Evolutionary conservation across 1,140 invertebrate species (phyloP), one percentile per base, ranked within the genome.

Genomic region (Drosophila nebulosa): DNA sequence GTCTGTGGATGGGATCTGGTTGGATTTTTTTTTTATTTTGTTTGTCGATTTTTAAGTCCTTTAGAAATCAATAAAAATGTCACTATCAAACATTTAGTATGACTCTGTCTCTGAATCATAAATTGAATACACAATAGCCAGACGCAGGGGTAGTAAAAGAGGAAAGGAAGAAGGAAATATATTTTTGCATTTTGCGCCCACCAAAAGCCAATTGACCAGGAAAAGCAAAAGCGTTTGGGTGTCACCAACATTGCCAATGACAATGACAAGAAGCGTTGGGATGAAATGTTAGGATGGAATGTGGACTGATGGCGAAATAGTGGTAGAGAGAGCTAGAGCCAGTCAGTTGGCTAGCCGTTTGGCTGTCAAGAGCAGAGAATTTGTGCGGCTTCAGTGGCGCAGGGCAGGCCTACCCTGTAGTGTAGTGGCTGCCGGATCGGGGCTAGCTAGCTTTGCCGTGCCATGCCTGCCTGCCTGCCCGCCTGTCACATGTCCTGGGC

Each of bases 11-110:
- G 9, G 9, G 16, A n/a, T 27, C 53, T 32, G 12, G 18, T 7
- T 21, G 6, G 61, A 46, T 64, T 68, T 53, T 39, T 46, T 14
- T 18, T 18, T 46, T 21, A 16, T 21, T 46, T 46, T 21, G 9
- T 32, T 22, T 21, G 16, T 58, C 7, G 10, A 36, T n/a, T 35
- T 27, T 58, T 7, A 32, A 58, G 30, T 36, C 26, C 24, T 73
- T 76, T 65, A 71, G 61, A 80, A 85, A 85, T 85, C 78, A 86
- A 85, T 85, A 85, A 85, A 85, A 78, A 78, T 46, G 74, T 86
- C 80, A 86, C 59, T 71, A 64, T 59, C 78, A 80, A 86, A 77
- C 81, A 72, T 65, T 79, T 69, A 64, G 64, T 84, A 4, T 46
- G 39, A 46, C 39, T 18, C 39, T 18, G 39, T 55, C 52, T 27